Conservation (phyloP, 2,888 invertebrate genomes). For the Euspilapteryx auroguttella region DNA sequence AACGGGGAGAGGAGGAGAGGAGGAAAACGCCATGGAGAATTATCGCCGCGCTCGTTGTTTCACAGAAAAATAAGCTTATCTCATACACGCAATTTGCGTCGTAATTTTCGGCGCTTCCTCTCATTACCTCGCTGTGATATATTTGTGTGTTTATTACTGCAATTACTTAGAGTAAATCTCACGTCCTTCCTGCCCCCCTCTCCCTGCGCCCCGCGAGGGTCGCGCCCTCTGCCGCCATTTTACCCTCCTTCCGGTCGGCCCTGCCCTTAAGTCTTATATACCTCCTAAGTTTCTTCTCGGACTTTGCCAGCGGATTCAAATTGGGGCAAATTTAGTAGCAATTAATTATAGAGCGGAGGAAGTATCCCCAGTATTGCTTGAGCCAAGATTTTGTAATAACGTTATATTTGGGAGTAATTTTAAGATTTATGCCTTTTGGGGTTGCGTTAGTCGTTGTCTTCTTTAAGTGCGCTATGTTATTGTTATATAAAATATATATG, state of each 20-base stretch:
- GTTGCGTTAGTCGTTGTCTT: slow-evolving; percentile 1
- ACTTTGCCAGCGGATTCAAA: slow-evolving; percentile 60
- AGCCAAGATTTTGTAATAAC: slow-evolving; percentile 37
- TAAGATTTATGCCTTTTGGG: slow-evolving; percentile 6
- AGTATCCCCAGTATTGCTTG: slow-evolving; percentile 40
- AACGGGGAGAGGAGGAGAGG: too few relatives aligned
- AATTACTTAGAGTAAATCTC: slow-evolving; percentile 65
- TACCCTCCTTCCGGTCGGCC: slow-evolving; percentile 56
- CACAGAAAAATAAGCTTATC: slow-evolving; percentile 50
- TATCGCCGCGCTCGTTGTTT: slow-evolving; percentile 17
- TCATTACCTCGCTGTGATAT: slow-evolving; percentile 60
- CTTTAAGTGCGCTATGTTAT: too few relatives aligned
- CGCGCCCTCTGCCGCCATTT: slow-evolving; percentile 52
- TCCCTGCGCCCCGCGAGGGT: slow-evolving; percentile 27
- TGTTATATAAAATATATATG: too few relatives aligned
- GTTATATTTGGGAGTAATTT: slow-evolving; percentile 13
- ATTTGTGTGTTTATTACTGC: slow-evolving; percentile 63
- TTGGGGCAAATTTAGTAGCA: slow-evolving; percentile 61
- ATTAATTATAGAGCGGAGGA: slow-evolving; percentile 55
- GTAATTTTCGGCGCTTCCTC: slow-evolving; percentile 57
- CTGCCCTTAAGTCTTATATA: slow-evolving; percentile 62
- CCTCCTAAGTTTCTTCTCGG: slow-evolving; percentile 59
- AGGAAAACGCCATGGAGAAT: too few relatives aligned
- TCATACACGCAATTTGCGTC: slow-evolving; percentile 59
- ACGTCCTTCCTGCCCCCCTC: slow-evolving; percentile 52